Evolutionary conservation across 2,797 vertebrate species (phyloP).

Genomic region (Parambassis ranga): DNA sequence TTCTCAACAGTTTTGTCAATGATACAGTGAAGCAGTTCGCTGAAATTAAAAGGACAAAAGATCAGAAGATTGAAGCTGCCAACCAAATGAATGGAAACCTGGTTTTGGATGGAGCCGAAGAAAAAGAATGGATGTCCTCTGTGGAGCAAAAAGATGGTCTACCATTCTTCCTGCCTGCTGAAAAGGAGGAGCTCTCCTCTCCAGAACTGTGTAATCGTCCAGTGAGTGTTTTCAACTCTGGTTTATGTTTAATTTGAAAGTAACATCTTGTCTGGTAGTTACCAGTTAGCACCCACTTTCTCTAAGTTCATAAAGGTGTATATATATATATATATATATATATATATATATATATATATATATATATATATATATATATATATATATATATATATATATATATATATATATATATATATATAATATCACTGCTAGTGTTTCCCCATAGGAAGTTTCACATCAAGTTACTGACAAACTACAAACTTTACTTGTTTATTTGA

Average conservation of each 20-base stretch:
- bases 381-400: too few relatives aligned
- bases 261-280: neutral
- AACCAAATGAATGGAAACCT: constrained; percentile 60
- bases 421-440: too few relatives aligned
- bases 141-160: constrained; percentile 66
- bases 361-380: too few relatives aligned
- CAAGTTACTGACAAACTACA: constrained; percentile 35
- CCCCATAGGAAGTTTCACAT: too few relatives aligned
- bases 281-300: fast-evolving
- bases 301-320: neutral
- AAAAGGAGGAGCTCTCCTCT: constrained; percentile 89
- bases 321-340: neutral
- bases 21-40: constrained; percentile 87
- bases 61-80: constrained; percentile 86
- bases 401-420: too few relatives aligned
- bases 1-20: constrained; percentile 85
- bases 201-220: constrained; percentile 89
- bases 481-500: constrained; percentile 56
- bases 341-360: too few relatives aligned
- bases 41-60: constrained; percentile 86
- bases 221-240: constrained; percentile 83
- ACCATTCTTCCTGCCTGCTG: constrained; percentile 78
- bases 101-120: constrained; percentile 45
- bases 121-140: constrained; percentile 59
- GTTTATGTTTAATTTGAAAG: neutral